Percentiles rank a stretch among this genome's conserved stretches.
phyloP scores from a whole-genome alignment of 2,888 invertebrate genomes.

The Margaritifera margaritifera region DNA sequence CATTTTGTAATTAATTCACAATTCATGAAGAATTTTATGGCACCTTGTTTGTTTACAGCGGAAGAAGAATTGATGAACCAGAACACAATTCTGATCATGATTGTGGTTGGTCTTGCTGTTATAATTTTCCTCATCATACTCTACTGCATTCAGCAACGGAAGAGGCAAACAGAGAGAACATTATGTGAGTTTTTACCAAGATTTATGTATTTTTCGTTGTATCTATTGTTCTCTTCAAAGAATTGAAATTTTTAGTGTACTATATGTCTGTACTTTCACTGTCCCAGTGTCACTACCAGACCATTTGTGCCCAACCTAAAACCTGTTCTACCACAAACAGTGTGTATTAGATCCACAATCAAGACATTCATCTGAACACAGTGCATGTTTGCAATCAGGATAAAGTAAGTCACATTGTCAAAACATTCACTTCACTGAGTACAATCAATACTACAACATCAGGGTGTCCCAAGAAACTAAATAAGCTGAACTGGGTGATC shows the following conservation, averaged over 20 bases:
- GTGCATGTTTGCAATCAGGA: too few relatives aligned
- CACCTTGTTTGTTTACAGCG: conserved; percentile 36
- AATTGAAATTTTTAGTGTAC: background rate
- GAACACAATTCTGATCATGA: conserved; percentile 65
- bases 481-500: too few relatives aligned
- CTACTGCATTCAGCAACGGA: conserved; percentile 63
- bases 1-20: background rate
- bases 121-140: conserved; percentile 61
- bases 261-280: background rate
- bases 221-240: background rate
- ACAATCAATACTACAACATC: too few relatives aligned
- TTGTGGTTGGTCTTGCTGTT: conserved; percentile 63
- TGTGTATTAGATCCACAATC: too few relatives aligned
- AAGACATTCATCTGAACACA: too few relatives aligned
- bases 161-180: conserved; percentile 33
- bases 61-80: conserved; percentile 65
- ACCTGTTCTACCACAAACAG: too few relatives aligned
- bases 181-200: conserved; percentile 20
- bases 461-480: too few relatives aligned
- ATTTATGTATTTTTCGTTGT: background rate
- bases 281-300: too few relatives aligned
- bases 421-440: too few relatives aligned
- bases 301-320: too few relatives aligned
- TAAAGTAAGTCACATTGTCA: too few relatives aligned
- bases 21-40: background rate